phyloP scores from a whole-genome alignment of 2,113 vertebrate species.

The Bungarus multicinctus region DNA sequence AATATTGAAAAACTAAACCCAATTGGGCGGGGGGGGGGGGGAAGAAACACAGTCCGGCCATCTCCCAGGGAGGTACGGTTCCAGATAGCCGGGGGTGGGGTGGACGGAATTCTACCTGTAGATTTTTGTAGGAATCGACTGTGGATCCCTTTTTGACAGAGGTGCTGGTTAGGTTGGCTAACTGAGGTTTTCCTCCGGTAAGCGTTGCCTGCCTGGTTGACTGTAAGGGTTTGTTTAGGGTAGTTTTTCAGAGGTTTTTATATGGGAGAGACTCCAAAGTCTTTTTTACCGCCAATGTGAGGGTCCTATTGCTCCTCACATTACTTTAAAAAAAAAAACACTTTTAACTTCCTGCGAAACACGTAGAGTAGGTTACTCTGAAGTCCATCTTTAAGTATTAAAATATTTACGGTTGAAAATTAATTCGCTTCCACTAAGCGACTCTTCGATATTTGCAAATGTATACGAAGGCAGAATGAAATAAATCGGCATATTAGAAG shows the following conservation, averaged over 20 bases:
- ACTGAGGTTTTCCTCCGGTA: background rate
- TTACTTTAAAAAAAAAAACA: background rate
- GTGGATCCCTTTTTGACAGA: background rate
- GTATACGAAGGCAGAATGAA: slow-evolving; percentile 41
- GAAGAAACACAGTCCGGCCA: background rate
- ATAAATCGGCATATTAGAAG: slow-evolving; percentile 44
- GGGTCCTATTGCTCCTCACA: background rate
- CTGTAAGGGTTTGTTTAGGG: background rate
- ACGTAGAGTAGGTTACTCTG: background rate
- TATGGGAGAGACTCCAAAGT: background rate
- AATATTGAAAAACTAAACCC: background rate
- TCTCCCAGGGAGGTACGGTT: too few relatives aligned
- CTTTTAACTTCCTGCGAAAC: slow-evolving; percentile 52
- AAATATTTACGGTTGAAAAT: slow-evolving; percentile 51
- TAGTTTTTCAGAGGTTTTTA: background rate
- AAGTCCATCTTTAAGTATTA: slow-evolving; percentile 33
- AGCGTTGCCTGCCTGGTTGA: background rate
- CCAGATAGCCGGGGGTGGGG: background rate
- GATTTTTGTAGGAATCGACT: background rate
- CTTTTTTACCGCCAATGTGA: background rate
- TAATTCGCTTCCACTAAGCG: slow-evolving; percentile 42
- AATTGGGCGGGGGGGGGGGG: too few relatives aligned
- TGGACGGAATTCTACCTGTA: background rate
- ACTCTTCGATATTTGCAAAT: slow-evolving; percentile 43
- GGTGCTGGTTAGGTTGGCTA: background rate